Percentiles rank a stretch among this genome's conserved stretches.
These are phyloP conservation scores for Temnothorax curvispinosus DNA, from an alignment of 1,140 invertebrate genomes.

Conservation along the genomic window DNA sequence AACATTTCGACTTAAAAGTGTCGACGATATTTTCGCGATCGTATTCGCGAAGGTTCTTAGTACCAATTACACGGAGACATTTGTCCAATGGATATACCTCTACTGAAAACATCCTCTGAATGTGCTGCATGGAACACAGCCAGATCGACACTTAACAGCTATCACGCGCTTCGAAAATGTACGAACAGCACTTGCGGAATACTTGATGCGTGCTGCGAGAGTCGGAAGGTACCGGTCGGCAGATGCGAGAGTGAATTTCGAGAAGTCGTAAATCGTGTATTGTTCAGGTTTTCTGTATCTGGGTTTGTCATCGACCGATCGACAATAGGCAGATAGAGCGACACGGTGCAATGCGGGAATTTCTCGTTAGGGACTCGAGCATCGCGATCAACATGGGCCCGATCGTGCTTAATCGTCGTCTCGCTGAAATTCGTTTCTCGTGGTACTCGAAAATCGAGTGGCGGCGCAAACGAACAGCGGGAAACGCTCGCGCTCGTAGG, in stretches of 20 bases:
- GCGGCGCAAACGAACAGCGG: conserved; percentile 25
- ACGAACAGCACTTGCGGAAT: neutral
- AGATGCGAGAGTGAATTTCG: neutral
- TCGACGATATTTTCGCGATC: neutral
- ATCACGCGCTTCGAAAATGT: neutral
- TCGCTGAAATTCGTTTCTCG: conserved; percentile 52
- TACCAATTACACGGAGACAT: neutral
- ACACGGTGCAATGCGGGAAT: neutral
- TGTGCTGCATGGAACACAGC: neutral
- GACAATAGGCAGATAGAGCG: neutral
- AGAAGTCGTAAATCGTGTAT: conserved; percentile 21
- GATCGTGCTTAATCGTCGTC: conserved; percentile 69
- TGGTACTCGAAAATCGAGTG: conserved; percentile 44
- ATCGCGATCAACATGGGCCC: conserved; percentile 1
- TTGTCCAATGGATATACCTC: neutral
- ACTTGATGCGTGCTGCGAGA: neutral
- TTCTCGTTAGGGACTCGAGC: neutral
- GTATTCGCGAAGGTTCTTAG: neutral
- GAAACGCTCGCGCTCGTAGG: conserved; percentile 17
- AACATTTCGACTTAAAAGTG: neutral
- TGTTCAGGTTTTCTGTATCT: neutral
- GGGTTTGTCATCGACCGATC: neutral
- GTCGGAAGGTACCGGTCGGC: neutral
- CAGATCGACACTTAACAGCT: neutral
- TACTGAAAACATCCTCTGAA: neutral